These are phyloP conservation scores for cattle (Bos taurus) DNA, from an alignment of 2,113 vertebrate genomes.

Conservation along the genomic window ARS-UCD2.0 NC_037336.1:53987001-53987500, in stretches of 20 bases:
- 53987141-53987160: background rate
- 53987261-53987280: background rate
- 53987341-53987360: background rate
- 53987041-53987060: background rate
- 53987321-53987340: background rate
- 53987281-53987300: background rate
- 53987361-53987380: background rate
- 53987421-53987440: constrained; percentile 43
- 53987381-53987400: background rate
- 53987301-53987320: background rate
- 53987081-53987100: background rate
- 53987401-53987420: constrained; percentile 58
- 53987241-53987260: constrained; percentile 34
- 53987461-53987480: background rate
- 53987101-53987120: background rate
- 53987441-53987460: background rate
- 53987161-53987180: background rate
- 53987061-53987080: background rate
- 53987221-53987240: background rate
- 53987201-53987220: background rate
- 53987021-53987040: background rate
- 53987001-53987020: background rate
- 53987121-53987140: background rate
- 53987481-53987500: background rate
- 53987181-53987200: background rate